These are phyloP conservation scores for Nyctibius bracteatus DNA, from an alignment of 2,113 vertebrate species.

Conservation along the genomic window DNA sequence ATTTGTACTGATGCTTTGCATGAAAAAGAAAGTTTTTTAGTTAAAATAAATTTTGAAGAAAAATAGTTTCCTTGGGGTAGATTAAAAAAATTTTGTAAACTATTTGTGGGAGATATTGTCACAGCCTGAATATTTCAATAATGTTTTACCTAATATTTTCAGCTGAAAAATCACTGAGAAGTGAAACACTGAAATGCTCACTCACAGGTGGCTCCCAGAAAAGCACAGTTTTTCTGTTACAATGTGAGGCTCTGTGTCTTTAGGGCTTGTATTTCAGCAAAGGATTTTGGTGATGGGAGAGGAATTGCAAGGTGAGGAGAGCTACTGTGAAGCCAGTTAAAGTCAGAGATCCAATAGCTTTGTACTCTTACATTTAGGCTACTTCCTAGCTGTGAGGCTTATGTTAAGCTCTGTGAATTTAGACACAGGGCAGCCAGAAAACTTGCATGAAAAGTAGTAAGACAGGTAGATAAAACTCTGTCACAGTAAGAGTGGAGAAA, in stretches of 20 bases:
- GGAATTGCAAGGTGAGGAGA: background rate
- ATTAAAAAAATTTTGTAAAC: background rate
- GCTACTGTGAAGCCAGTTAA: background rate
- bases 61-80: background rate
- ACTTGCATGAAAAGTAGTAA: background rate
- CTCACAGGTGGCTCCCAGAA: background rate
- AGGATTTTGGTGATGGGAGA: background rate
- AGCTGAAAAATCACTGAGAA: background rate
- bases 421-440: background rate
- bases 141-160: background rate
- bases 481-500: background rate
- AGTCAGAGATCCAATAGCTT: background rate
- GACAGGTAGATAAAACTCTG: background rate
- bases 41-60: background rate
- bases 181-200: background rate
- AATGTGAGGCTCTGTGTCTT: fast-evolving
- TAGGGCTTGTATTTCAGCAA: background rate
- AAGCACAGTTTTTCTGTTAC: background rate
- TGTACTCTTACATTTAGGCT: background rate
- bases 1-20: background rate
- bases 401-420: background rate
- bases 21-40: background rate
- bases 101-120: background rate
- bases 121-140: background rate
- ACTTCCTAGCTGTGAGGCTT: background rate